Evolutionary conservation across 2,113 vertebrate species (phyloP).

Genomic region (Cathartes aura): DNA sequence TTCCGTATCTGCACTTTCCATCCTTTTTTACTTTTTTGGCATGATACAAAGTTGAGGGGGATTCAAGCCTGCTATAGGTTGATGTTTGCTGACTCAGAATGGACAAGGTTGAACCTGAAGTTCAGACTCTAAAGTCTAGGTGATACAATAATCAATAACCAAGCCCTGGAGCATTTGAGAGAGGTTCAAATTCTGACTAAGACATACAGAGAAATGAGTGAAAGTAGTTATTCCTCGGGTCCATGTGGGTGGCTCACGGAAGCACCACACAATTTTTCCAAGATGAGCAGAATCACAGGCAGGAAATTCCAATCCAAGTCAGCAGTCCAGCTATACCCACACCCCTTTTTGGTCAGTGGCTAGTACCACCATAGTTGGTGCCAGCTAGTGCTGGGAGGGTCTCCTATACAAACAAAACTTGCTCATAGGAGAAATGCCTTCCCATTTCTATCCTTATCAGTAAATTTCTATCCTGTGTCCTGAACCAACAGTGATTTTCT

Average conservation of each 20-base stretch:
- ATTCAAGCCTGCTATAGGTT: neutral
- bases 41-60: neutral
- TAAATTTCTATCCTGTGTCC: neutral
- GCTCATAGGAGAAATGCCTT: neutral
- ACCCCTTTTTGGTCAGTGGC: neutral
- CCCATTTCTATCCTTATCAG: neutral
- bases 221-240: neutral
- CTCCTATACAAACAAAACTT: neutral
- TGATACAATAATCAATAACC: neutral
- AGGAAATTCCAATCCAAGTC: neutral
- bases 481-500: neutral
- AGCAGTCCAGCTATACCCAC: neutral
- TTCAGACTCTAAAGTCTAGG: neutral
- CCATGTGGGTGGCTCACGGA: neutral
- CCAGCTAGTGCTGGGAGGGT: neutral
- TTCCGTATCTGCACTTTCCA: neutral
- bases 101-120: neutral
- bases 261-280: neutral
- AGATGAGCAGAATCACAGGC: neutral
- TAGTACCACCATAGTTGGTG: neutral
- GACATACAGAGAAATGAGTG: neutral
- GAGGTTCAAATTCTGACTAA: neutral
- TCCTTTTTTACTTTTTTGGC: neutral
- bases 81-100: neutral
- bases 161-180: neutral